Evolutionary conservation across 1,140 invertebrate species (phyloP).

Genomic region (Diorhabda carinulata): DNA sequence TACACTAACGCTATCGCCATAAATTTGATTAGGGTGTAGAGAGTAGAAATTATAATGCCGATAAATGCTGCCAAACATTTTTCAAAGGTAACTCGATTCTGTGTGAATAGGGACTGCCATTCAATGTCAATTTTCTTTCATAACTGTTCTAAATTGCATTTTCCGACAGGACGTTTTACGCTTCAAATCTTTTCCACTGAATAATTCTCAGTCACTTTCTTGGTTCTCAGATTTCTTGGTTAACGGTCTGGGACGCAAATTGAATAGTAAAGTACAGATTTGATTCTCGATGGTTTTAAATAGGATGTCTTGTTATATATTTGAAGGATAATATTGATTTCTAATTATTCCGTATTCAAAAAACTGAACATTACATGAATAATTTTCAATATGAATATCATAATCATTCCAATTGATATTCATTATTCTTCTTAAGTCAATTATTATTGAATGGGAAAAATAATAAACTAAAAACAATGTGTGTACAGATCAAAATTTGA

Average conservation of each 20-base stretch:
- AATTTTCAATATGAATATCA: no score
- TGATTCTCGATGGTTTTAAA: not conserved
- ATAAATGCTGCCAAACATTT: constrained; percentile 11
- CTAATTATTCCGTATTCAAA: no score
- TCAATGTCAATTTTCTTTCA: constrained; percentile 13
- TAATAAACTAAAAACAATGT: no score
- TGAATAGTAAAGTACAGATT: not conserved
- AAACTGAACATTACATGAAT: no score
- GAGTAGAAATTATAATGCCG: not conserved
- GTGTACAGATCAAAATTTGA: no score
- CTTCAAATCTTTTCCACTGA: constrained; percentile 9
- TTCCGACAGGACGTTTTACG: constrained; percentile 6
- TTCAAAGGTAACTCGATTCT: constrained; percentile 6
- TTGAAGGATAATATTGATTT: no score
- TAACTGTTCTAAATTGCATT: constrained; percentile 12
- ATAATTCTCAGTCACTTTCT: constrained; percentile 7
- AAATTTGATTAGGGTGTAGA: not conserved
- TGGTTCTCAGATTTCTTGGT: not conserved
- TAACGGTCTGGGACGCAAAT: not conserved
- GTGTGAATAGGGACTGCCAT: constrained; percentile 10
- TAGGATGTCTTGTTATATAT: not conserved
- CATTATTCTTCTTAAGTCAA: no score
- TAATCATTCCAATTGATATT: no score
- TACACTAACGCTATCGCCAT: no score
- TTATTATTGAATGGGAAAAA: no score